phyloP scores from a whole-genome alignment of 2,113 vertebrate genomes.

The Mustela lutreola region DNA sequence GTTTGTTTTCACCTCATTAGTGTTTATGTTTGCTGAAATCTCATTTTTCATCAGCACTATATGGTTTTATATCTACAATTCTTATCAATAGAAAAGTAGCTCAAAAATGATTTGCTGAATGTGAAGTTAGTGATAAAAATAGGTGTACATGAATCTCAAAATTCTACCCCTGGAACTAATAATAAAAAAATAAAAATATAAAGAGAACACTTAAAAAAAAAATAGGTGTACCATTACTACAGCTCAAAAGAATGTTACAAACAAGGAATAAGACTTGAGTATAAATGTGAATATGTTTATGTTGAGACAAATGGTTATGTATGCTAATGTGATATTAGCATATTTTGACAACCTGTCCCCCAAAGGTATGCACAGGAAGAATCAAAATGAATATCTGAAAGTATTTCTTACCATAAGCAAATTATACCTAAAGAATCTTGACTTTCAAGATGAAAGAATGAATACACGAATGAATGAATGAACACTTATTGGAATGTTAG shows the following conservation, averaged over 20 bases:
- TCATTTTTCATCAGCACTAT: background rate
- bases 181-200: background rate
- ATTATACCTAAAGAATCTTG: background rate
- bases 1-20: background rate
- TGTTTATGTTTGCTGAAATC: background rate
- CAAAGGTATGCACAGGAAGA: background rate
- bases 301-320: background rate
- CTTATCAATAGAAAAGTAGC: background rate
- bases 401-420: background rate
- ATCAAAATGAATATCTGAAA: background rate
- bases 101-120: background rate
- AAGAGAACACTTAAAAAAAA: background rate
- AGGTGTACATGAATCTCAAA: background rate
- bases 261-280: background rate
- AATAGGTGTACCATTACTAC: background rate
- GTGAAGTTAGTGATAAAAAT: slow-evolving; percentile 3
- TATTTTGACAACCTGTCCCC: background rate
- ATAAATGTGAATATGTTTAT: background rate
- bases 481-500: background rate
- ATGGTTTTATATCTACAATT: background rate
- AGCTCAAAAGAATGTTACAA: background rate
- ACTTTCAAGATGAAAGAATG: background rate
- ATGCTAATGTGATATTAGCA: background rate
- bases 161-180: background rate
- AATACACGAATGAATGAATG: background rate